Base-by-base conservation (phyloP, 2,888 invertebrate genomes). In the Aphodius sticticus region DNA sequence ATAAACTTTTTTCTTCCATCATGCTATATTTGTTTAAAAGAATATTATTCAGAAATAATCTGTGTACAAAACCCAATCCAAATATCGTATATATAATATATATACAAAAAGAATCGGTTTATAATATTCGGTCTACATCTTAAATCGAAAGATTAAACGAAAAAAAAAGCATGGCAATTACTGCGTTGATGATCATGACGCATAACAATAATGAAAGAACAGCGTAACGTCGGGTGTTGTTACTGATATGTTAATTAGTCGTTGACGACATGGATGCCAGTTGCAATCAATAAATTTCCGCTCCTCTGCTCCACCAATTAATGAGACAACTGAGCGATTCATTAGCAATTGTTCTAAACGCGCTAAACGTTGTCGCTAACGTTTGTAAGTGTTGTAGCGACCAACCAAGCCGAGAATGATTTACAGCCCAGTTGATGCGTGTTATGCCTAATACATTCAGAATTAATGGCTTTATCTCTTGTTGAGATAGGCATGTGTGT, bases 301-400 rank as follows among this genome's bases (percentile, higher is more conserved):
- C 4, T 53, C 4, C 53, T 53, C 9, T 5, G 4, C 53, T 7
- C 53, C 53, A 5, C 53, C 53, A 53, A 53, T 53, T 53, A 53
- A 53, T 53, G 53, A 53, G 53, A 53, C 53, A 53, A 53, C 53
- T 53, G 53, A 53, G 53, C 53, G 53, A 53, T 53, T 53, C 53
- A 12, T 53, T 53, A 53, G 53, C 53, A 53, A 53, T 53, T 53
- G 53, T 53, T 5, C 12, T 5, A 5, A 53, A 12, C 53, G 53
- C 53, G 53, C 12, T 53, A 53, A 53, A 12, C 53, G 53, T 53
- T 53, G 53, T 53, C 53, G 53, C 53, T 0, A 53, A 53, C 53
- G 53, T 53, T 53, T 5, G 12, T 53, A 53, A 53, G 53, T 53
- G 53, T 53, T 53, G 53, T 53, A 3, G 53, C 53, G 6, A 53